Evolutionary conservation across 2,113 vertebrate genomes (phyloP), one percentile per base, ranked within the genome.

Genomic region (Dissostichus mawsoni): DNA sequence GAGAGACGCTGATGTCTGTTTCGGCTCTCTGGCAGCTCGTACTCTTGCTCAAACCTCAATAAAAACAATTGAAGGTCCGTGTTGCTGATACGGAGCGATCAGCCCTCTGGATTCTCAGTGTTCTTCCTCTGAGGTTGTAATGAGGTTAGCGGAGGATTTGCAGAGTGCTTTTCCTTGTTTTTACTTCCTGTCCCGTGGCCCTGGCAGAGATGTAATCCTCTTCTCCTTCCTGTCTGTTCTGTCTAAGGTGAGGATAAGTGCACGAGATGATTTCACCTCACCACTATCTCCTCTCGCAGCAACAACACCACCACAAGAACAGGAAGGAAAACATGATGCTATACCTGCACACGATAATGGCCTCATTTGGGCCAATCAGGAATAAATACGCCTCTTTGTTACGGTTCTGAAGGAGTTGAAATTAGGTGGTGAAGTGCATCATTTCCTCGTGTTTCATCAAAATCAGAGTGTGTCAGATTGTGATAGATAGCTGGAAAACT

Each of bases 81-180:
- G 68, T 29, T 59, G 69, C 58, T 57, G 81, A 89, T 88, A 82
- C 78, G 56, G 17, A 69, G 51, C 1, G 62, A 80, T 78, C 69
- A 59, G 64, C 44, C 51, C 80, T 86, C 72, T 82, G 80, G 81
- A 80, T 83, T 84, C 59, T 84, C 61, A 52, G 29, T 81, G 83
- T 70, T 90, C 76, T 77, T 41, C 63, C 69, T 87, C 73, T 85
- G 83, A 88, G 91, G 85, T 87, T 83, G 79, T 87, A 87, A 89
- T 89, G 79, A 90, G 88, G 81, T 88, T 87, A 84, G 77, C 20
- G 13, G 14, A 85, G 86, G 84, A 89, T 90, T 89, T 86, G 64
- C 59, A 33, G 69, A 76, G 70, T 74, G 69, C 33, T 83, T 81
- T 81, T 61, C 3, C 76, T 86, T 84, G 87, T 89, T 83, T 81